Base-by-base conservation (phyloP, 1,140 invertebrate species). In the Drosophila jambulina region DNA sequence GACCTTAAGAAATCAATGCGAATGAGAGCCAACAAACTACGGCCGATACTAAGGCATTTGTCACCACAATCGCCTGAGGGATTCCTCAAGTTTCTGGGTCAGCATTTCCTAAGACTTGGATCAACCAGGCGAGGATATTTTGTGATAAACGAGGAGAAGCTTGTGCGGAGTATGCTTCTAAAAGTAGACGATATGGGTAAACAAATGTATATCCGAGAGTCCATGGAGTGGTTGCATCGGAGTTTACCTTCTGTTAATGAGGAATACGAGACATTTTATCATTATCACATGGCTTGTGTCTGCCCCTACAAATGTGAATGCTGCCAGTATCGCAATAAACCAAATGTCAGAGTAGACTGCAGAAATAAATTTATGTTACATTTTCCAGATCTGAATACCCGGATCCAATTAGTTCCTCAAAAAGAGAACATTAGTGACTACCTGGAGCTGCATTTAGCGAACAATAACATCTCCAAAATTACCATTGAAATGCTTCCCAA, bases 281-380 rank as follows among this genome's bases (percentile, higher is more conserved):
- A 23, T 32, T 19, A 42, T 29, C 9, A 32, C 0, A 42, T 60
- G 54, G 10, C 7, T 4, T 27, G 2, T 9, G 15, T 21, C 10
- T 64, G 61, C 1, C 61, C 61, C 1, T 60, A 64, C 40, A 64
- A 64, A 32, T 64, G 61, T 13, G 61, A 64, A 7, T 64, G 61
- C 19, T 64, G 61, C n/a, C 36, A 64, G 54, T 27, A 13, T 12
- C 10, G 40, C 19, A 5, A 23, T 12, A 0, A 12, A n/a, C 2
- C 25, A 13, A 59, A 4, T 19, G 9, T 43, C 3, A 42, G 23
- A 43, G 29, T 64, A 2, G 54, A 64, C 19, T 64, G 54, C 56
- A 42, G 12, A 9, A 42, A 64, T 15, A 64, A 23, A 17, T 64
- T 32, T 32, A 1, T 64, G 6, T 1, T 32, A 6, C 12, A 19